Conservation (phyloP, 2,888 invertebrate species). For the Catocala nupta region DNA sequence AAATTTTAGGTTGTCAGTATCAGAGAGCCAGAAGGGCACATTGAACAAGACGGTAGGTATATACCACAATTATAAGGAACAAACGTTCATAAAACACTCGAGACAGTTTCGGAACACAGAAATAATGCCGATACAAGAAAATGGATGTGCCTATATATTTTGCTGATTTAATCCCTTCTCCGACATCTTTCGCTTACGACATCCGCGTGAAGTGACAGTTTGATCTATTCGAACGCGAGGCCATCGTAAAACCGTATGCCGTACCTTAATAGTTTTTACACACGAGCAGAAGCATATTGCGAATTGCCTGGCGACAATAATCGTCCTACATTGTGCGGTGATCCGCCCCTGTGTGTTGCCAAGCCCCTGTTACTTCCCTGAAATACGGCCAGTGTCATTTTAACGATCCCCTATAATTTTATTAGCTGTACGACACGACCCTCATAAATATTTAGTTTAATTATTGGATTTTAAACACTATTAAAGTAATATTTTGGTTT, state of each 20-base stretch:
- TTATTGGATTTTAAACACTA: not conserved
- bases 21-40: too few species aligned
- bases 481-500: not conserved
- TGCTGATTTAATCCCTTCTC: constrained; percentile 3
- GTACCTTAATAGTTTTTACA: not conserved
- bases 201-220: constrained; percentile 3
- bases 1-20: too few species aligned
- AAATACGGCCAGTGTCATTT: constrained; percentile 36
- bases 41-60: not conserved
- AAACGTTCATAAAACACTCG: not conserved
- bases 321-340: constrained; percentile 25
- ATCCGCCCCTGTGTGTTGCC: constrained; percentile 24
- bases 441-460: constrained; percentile 16
- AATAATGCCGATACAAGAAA: constrained; percentile 4
- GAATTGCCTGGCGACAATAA: constrained; percentile 22
- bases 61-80: not conserved
- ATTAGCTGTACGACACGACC: constrained; percentile 50
- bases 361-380: constrained; percentile 37
- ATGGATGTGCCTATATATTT: constrained; percentile 3
- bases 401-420: constrained; percentile 55
- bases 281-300: constrained; percentile 4
- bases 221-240: not conserved
- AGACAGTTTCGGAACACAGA: not conserved
- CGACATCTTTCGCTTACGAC: constrained; percentile 6
- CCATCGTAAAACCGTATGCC: not conserved